A percentile compares a stretch with the other conserved stretches of the same genome.
Evolutionary conservation across 37 sponge, comb jelly and placozoan species (phyloP).

Genomic region (Mnemiopsis leidyi): DNA sequence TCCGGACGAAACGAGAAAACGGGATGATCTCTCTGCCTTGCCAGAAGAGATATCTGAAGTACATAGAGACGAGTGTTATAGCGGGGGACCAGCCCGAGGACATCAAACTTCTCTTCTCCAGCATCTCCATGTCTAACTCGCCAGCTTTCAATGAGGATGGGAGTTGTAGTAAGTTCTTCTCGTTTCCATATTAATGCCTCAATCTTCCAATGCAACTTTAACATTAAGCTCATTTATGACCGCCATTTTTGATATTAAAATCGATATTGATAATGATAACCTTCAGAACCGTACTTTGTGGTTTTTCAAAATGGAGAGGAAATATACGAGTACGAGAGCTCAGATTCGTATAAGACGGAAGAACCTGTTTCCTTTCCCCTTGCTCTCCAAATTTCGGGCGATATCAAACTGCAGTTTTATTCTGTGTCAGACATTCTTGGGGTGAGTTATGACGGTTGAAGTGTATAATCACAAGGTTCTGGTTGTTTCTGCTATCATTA

Average conservation of each 20-base stretch:
- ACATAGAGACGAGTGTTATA: slow-evolving; percentile 62
- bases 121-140: not conserved
- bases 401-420: slow-evolving; percentile 50
- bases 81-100: slow-evolving; percentile 48
- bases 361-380: slow-evolving; percentile 42
- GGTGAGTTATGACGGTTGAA: too few relatives aligned
- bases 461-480: too few relatives aligned
- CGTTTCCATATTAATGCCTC: too few relatives aligned
- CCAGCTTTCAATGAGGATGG: slow-evolving; percentile 65
- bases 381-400: slow-evolving; percentile 41
- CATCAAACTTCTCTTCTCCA: slow-evolving; percentile 32
- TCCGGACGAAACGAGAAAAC: not conserved
- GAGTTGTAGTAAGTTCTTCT: slow-evolving; percentile 54
- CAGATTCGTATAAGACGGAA: slow-evolving; percentile 38
- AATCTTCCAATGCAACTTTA: too few relatives aligned
- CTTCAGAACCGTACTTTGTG: slow-evolving; percentile 54
- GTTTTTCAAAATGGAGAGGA: slow-evolving; percentile 42
- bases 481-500: too few relatives aligned
- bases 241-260: too few relatives aligned
- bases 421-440: slow-evolving; percentile 57
- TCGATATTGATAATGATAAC: too few relatives aligned
- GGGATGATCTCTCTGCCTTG: slow-evolving; percentile 40
- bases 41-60: slow-evolving; percentile 48
- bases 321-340: slow-evolving; percentile 21
- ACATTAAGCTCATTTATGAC: too few relatives aligned